Evolutionary conservation across 2,797 vertebrate genomes (phyloP).

Genomic region (Sebastes baramenuke): DNA sequence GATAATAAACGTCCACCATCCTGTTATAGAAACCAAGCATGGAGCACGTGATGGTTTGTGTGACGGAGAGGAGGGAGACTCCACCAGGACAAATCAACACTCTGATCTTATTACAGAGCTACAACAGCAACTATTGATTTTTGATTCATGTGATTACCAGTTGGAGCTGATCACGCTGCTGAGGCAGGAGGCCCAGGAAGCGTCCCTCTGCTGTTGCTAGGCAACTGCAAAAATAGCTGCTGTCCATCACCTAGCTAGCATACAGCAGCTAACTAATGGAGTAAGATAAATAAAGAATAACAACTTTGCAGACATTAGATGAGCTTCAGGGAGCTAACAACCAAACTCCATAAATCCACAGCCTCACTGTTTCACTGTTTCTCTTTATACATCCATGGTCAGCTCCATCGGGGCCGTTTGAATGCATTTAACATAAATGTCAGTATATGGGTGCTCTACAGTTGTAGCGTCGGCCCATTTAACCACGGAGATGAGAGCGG

Average conservation of each 20-base stretch:
- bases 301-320: rapidly evolving
- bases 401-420: too few relatives aligned
- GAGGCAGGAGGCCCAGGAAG: not conserved
- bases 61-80: not conserved
- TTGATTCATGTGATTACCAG: slow-evolving; percentile 21
- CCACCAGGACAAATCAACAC: not conserved
- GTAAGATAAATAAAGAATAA: not conserved
- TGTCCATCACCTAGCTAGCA: not conserved
- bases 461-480: too few relatives aligned
- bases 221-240: slow-evolving; percentile 19
- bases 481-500: rapidly evolving
- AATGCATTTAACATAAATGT: too few relatives aligned
- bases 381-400: too few relatives aligned
- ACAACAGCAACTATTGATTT: slow-evolving; percentile 29
- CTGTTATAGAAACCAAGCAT: not conserved
- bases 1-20: not conserved
- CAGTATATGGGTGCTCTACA: too few relatives aligned
- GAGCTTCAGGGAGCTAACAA: not conserved
- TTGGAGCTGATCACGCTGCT: not conserved
- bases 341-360: not conserved
- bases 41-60: not conserved
- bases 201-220: slow-evolving; percentile 29
- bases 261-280: not conserved
- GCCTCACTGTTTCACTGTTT: not conserved
- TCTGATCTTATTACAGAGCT: slow-evolving; percentile 1